Evolutionary conservation across 2,797 vertebrate species (phyloP).

Genomic region (Enteromius viviparus): DNA sequence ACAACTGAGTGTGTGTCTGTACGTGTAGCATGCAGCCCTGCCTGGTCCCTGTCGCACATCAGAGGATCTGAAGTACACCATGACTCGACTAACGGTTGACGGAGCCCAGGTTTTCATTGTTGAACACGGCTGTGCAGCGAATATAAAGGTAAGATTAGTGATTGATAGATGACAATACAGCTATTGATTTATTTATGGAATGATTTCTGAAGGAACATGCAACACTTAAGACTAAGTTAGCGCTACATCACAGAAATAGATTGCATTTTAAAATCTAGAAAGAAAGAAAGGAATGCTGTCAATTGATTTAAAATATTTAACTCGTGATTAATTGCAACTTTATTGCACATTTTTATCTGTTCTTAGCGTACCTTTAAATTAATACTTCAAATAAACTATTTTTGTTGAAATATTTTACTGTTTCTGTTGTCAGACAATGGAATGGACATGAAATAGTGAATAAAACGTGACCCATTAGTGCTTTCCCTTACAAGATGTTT

Average conservation of each 20-base stretch:
- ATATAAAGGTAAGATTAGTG: constrained; percentile 82
- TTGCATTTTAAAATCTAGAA: not conserved
- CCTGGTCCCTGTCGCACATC: constrained; percentile 92
- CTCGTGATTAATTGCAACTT: too few species aligned
- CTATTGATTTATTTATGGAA: not conserved
- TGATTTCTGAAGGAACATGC: not conserved
- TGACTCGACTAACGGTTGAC: constrained; percentile 93
- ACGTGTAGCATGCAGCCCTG: constrained; percentile 69
- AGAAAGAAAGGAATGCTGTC: not conserved
- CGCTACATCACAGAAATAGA: not conserved
- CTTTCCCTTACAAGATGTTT: too few species aligned
- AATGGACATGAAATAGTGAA: too few species aligned
- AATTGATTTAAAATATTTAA: too few species aligned
- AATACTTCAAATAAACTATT: too few species aligned
- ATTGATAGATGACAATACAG: not conserved
- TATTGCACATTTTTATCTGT: too few species aligned
- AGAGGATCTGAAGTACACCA: constrained; percentile 95
- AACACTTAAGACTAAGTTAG: not conserved
- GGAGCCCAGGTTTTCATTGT: constrained; percentile 91
- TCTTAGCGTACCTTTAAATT: too few species aligned
- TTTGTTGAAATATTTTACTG: too few species aligned
- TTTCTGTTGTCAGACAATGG: too few species aligned
- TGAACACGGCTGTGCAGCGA: constrained; percentile 95
- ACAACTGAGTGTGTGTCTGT: constrained; percentile 16
- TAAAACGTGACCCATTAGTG: too few species aligned